Conservation (phyloP, 2,888 invertebrate species). For the Saturnia japonica region DNA sequence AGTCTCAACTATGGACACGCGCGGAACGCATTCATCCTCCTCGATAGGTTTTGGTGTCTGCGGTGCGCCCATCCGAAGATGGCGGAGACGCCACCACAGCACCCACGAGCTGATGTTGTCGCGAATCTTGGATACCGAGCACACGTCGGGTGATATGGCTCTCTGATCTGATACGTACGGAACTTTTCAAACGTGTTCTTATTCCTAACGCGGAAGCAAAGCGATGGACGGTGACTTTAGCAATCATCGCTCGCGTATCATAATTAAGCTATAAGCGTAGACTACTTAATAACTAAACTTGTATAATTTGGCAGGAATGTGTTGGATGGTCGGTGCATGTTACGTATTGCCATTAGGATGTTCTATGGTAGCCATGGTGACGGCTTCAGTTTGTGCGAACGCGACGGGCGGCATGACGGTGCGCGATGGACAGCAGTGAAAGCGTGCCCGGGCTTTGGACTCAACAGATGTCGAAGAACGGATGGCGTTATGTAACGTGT, state of each 20-base stretch:
- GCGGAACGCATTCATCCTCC: conserved; percentile 68
- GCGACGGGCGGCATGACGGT: conserved; percentile 59
- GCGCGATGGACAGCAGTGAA: conserved; percentile 69
- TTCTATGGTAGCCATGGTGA: conserved; percentile 51
- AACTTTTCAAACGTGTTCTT: conserved; percentile 25
- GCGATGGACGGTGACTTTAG: conserved; percentile 60
- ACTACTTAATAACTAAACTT: conserved; percentile 54
- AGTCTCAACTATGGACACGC: conserved; percentile 63
- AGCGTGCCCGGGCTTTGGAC: conserved; percentile 69
- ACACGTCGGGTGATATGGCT: conserved; percentile 38
- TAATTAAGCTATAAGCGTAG: conserved; percentile 60
- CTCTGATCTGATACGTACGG: conserved; percentile 40
- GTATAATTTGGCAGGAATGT: conserved; percentile 58
- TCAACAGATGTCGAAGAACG: conserved; percentile 73
- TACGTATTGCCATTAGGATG: conserved; percentile 56
- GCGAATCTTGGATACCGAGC: conserved; percentile 69
- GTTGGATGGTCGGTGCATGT: conserved; percentile 54
- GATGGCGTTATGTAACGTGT: conserved; percentile 67
- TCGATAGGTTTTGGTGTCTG: conserved; percentile 73
- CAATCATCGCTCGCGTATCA: conserved; percentile 42
- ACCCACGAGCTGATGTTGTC: conserved; percentile 77
- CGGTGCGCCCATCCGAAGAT: conserved; percentile 79
- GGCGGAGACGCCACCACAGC: conserved; percentile 78
- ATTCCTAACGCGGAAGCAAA: conserved; percentile 53
- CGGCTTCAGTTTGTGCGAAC: conserved; percentile 46